Conservation (phyloP, 2,888 invertebrate species). For the Caradrina kadenii region DNA sequence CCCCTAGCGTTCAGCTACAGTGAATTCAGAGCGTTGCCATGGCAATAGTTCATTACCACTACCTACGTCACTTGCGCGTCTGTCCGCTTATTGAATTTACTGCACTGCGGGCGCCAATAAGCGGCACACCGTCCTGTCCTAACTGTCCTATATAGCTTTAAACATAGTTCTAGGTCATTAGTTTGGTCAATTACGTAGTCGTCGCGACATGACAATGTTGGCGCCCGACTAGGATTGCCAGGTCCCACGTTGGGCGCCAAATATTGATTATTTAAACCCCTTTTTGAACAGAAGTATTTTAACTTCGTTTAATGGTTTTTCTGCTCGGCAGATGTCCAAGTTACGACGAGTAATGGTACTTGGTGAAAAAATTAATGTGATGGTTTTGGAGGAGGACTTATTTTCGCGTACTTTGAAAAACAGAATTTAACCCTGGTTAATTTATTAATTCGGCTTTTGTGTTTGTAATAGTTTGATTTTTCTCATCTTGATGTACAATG, state of each 20-base stretch:
- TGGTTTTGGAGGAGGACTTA: slow-evolving; percentile 29
- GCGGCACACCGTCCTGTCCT: slow-evolving; percentile 20
- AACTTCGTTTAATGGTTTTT: slow-evolving; percentile 33
- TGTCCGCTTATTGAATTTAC: slow-evolving; percentile 62
- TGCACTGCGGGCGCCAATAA: slow-evolving; percentile 54
- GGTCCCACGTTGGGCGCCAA: slow-evolving; percentile 57
- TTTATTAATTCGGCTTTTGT: neutral
- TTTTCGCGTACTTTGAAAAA: slow-evolving; percentile 12
- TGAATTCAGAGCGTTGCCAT: slow-evolving; percentile 60
- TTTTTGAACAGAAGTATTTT: slow-evolving; percentile 23
- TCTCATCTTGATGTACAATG: neutral
- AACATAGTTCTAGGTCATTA: slow-evolving; percentile 29
- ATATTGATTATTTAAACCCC: slow-evolving; percentile 42
- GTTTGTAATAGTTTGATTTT: neutral
- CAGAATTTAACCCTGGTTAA: slow-evolving; percentile 5
- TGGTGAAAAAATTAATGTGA: slow-evolving; percentile 17
- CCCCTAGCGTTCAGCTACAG: slow-evolving; percentile 43
- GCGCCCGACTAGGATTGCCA: slow-evolving; percentile 33
- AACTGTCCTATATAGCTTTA: slow-evolving; percentile 25
- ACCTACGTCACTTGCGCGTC: slow-evolving; percentile 45
- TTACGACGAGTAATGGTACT: slow-evolving; percentile 32
- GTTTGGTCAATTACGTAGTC: slow-evolving; percentile 31
- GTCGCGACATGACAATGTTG: slow-evolving; percentile 15
- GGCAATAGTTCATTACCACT: slow-evolving; percentile 61
- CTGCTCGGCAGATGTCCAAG: slow-evolving; percentile 41